These are phyloP conservation scores for Ophion costatus DNA, from an alignment of 2,888 invertebrate species.

Conservation along the genomic window DNA sequence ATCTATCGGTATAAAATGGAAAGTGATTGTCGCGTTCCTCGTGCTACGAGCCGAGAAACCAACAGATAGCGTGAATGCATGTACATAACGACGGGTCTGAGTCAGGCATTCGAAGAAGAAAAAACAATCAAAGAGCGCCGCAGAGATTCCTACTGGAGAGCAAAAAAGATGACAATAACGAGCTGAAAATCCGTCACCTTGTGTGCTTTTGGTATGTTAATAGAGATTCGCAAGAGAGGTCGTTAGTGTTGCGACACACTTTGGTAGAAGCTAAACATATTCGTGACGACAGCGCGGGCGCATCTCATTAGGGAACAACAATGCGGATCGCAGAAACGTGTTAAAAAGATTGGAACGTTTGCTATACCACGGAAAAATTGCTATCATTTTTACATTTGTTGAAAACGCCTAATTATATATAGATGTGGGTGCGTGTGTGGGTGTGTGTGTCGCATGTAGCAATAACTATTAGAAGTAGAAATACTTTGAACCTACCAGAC, in stretches of 20 bases:
- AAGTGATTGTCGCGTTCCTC: constrained; percentile 44
- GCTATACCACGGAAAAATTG: too few relatives aligned
- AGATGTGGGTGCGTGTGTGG: too few relatives aligned
- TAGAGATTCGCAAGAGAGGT: constrained; percentile 50
- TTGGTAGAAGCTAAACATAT: constrained; percentile 1
- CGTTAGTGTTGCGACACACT: constrained; percentile 24
- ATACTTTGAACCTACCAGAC: too few relatives aligned
- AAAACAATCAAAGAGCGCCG: too few relatives aligned
- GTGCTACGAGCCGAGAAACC: constrained; percentile 11
- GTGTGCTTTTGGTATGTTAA: constrained; percentile 52
- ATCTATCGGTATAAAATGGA: background rate
- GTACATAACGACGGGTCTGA: constrained; percentile 20
- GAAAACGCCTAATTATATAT: too few relatives aligned
- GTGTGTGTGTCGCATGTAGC: too few relatives aligned
- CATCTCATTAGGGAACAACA: too few relatives aligned
- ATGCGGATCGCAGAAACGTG: too few relatives aligned
- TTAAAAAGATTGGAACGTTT: too few relatives aligned
- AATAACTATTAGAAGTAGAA: too few relatives aligned
- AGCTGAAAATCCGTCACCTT: constrained; percentile 19
- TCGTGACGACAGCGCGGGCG: background rate
- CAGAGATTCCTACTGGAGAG: background rate
- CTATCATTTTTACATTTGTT: too few relatives aligned
- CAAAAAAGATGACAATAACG: constrained; percentile 24
- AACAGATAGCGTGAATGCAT: constrained; percentile 11
- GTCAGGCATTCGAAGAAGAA: constrained; percentile 4